phyloP scores from a whole-genome alignment of 1,140 invertebrate species.

The Zaprionus africanus region DNA sequence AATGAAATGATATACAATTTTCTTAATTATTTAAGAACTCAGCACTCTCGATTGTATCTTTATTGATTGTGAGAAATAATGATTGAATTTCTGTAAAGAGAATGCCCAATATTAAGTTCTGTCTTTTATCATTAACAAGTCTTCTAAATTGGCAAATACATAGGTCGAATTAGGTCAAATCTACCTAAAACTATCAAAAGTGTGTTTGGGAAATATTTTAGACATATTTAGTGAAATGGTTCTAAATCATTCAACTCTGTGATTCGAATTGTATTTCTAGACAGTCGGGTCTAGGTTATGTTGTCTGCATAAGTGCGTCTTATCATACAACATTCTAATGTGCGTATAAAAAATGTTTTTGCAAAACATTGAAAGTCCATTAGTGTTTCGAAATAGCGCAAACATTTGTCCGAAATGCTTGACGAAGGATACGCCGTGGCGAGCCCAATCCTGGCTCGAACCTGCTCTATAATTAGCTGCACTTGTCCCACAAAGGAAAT shows the following conservation, averaged over 20 bases:
- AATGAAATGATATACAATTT: too few relatives aligned
- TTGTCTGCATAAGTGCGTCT: not conserved
- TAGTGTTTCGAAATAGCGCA: slow-evolving; percentile 33
- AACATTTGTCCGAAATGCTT: slow-evolving; percentile 39
- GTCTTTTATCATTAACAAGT: too few relatives aligned
- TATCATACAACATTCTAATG: not conserved
- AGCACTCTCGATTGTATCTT: too few relatives aligned
- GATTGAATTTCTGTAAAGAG: too few relatives aligned
- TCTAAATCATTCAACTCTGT: not conserved
- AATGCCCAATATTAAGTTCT: too few relatives aligned
- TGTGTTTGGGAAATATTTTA: not conserved
- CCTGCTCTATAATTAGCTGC: slow-evolving; percentile 73
- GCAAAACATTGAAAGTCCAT: slow-evolving; percentile 76
- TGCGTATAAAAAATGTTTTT: slow-evolving; percentile 15
- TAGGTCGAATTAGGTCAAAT: too few relatives aligned
- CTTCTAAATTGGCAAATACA: too few relatives aligned
- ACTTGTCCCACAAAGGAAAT: slow-evolving; percentile 47
- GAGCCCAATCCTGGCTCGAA: slow-evolving; percentile 11
- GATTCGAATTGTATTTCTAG: not conserved
- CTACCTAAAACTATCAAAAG: not conserved
- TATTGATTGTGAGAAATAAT: too few relatives aligned
- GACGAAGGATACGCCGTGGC: slow-evolving; percentile 35
- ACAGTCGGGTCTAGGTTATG: not conserved
- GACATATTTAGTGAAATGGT: not conserved
- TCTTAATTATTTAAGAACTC: too few relatives aligned